A percentile compares a stretch with the other conserved stretches of the same genome.
phyloP scores from a whole-genome alignment of 53 echinoderm and acorn worm species.

The Holothuria scabra region DNA sequence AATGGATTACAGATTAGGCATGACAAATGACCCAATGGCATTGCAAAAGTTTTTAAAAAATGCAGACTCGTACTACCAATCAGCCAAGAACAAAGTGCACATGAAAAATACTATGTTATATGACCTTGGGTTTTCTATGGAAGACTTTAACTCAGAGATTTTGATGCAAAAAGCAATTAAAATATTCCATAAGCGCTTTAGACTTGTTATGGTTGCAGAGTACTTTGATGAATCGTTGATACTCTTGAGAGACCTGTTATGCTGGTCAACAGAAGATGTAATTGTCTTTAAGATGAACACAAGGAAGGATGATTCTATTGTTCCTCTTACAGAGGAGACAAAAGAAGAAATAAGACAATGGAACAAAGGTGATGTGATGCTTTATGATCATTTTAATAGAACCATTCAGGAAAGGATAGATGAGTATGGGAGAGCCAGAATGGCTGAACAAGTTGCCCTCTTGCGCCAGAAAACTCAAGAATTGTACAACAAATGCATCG shows the following conservation, averaged over 20 bases:
- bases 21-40: constrained; percentile 75
- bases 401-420: constrained; percentile 81
- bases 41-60: constrained; percentile 72
- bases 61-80: constrained; percentile 59
- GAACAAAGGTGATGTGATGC: constrained; percentile 87
- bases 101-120: constrained; percentile 90
- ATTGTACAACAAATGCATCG: constrained; percentile 70
- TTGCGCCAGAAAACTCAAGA: constrained; percentile 64
- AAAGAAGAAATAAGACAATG: constrained; percentile 68
- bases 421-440: constrained; percentile 70
- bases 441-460: constrained; percentile 72
- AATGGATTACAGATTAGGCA: constrained; percentile 79
- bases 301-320: constrained; percentile 75
- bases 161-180: constrained; percentile 74
- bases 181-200: constrained; percentile 79
- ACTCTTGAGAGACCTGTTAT: constrained; percentile 81
- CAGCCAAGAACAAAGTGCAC: constrained; percentile 65
- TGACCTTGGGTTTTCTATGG: constrained; percentile 81
- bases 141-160: constrained; percentile 61
- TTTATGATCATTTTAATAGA: constrained; percentile 88
- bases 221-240: constrained; percentile 92
- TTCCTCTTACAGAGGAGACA: constrained; percentile 49
- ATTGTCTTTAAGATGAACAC: constrained; percentile 86
- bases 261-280: constrained; percentile 85
- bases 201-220: constrained; percentile 89